phyloP scores from a whole-genome alignment of 1,140 invertebrate species.

The Drosophila pallidifrons region DNA sequence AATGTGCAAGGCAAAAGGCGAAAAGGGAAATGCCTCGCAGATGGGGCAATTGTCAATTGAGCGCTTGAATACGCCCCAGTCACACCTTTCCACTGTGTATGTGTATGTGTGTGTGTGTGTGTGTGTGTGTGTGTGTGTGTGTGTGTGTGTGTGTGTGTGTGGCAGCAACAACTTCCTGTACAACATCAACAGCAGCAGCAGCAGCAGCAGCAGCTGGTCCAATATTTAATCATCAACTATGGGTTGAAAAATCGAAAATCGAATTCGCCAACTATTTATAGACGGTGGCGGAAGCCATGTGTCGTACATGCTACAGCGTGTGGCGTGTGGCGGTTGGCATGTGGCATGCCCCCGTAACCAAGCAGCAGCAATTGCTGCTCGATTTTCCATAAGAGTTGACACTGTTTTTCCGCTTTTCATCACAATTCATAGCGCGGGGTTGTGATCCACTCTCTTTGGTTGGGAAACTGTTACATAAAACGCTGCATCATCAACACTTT shows the following conservation, averaged over 20 bases:
- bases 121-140: no score
- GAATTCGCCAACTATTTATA: slow-evolving; percentile 51
- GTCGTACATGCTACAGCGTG: not conserved
- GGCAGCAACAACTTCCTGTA: slow-evolving; percentile 52
- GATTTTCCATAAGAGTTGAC: slow-evolving; percentile 19
- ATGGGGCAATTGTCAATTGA: slow-evolving; percentile 62
- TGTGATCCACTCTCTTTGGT: no score
- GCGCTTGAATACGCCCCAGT: slow-evolving; percentile 56
- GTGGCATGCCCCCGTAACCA: no score
- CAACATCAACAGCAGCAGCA: slow-evolving; percentile 1
- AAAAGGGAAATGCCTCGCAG: not conserved
- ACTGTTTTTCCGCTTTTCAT: slow-evolving; percentile 16
- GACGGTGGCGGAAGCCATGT: slow-evolving; percentile 29
- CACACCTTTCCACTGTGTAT: slow-evolving; percentile 33
- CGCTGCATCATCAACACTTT: not conserved
- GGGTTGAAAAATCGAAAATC: slow-evolving; percentile 10
- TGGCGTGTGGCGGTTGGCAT: slow-evolving; percentile 2
- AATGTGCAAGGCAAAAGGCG: not conserved
- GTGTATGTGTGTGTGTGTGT: no score
- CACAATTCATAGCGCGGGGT: not conserved
- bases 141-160: no score
- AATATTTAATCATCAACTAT: slow-evolving; percentile 61
- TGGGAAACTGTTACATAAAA: slow-evolving; percentile 27
- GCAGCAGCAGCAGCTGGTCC: slow-evolving; percentile 51
- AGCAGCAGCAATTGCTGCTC: slow-evolving; percentile 9